phyloP scores from a whole-genome alignment of 2,888 invertebrate genomes.

The Punctoribates punctum region DNA sequence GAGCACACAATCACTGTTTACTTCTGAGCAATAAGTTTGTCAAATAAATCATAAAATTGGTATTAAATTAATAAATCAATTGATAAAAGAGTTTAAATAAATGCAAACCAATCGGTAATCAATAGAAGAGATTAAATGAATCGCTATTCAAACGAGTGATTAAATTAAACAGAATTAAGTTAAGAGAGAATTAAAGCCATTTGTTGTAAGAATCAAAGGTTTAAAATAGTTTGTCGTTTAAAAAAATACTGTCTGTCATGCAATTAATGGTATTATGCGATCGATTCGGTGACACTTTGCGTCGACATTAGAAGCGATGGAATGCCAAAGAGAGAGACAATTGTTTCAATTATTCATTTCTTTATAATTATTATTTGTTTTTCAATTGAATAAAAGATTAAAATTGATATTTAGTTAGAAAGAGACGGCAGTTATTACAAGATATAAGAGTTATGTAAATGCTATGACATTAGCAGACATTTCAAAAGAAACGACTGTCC shows the following conservation, averaged over 20 bases:
- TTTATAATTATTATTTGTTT: background rate
- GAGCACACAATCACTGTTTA: slow-evolving; percentile 32
- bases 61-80: background rate
- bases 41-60: background rate
- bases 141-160: background rate
- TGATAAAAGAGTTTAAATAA: background rate
- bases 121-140: background rate
- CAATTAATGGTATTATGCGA: background rate
- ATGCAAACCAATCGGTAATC: background rate
- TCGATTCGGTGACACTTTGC: background rate
- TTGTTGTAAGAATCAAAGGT: background rate
- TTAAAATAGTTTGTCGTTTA: too few species aligned
- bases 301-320: slow-evolving; percentile 18
- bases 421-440: background rate
- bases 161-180: background rate
- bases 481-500: background rate
- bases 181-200: background rate
- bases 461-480: slow-evolving; percentile 20
- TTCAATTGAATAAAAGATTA: background rate
- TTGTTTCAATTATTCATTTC: background rate
- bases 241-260: too few species aligned
- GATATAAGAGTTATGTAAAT: slow-evolving; percentile 4
- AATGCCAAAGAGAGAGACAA: slow-evolving; percentile 27
- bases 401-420: background rate
- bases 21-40: slow-evolving; percentile 22